Conservation (phyloP, 2,888 invertebrate species). For the Cephus pulcher region DNA sequence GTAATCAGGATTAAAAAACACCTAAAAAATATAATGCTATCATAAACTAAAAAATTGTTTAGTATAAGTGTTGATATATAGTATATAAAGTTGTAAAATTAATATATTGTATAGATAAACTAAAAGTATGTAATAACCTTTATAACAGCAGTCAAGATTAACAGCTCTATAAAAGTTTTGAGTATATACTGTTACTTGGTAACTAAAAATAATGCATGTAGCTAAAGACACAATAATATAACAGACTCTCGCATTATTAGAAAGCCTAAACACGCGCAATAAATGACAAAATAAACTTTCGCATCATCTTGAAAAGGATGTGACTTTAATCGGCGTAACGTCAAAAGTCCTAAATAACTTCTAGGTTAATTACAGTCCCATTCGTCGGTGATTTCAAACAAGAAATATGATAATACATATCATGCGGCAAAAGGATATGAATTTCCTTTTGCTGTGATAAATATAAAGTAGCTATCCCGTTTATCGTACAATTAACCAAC, state of each 20-base stretch:
- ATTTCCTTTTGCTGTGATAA: conserved; percentile 27
- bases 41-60: not conserved
- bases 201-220: not conserved
- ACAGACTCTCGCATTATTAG: not conserved
- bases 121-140: not conserved
- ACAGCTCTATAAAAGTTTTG: not conserved
- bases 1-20: not conserved
- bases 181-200: not conserved
- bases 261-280: not conserved
- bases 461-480: conserved; percentile 20
- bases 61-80: not conserved
- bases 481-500: conserved; percentile 70
- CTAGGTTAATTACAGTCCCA: not conserved
- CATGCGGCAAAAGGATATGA: conserved; percentile 18
- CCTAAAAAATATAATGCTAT: not conserved
- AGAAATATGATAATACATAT: conserved; percentile 9
- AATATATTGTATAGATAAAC: not conserved
- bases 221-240: not conserved
- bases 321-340: not conserved
- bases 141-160: not conserved
- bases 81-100: too few relatives aligned
- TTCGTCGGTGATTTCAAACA: not conserved
- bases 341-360: not conserved
- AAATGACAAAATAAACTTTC: not conserved
- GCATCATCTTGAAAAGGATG: not conserved